Evolutionary conservation across 2,113 vertebrate genomes (phyloP), one percentile per base, ranked within the genome.

Genomic region (Paramormyrops kingsleyae): DNA sequence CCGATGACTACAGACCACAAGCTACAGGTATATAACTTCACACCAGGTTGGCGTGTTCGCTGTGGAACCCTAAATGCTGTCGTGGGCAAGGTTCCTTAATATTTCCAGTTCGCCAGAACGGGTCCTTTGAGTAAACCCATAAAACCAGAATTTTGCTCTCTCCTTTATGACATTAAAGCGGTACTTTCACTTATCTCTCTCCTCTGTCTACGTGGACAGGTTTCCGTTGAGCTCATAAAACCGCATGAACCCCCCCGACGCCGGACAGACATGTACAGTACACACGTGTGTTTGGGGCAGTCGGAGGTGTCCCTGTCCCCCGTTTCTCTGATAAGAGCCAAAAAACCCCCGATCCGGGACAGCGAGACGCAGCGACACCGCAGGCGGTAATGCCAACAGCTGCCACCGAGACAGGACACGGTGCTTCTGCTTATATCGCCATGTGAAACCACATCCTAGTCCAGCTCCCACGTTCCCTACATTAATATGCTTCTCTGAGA

Each of bases 91-190:
- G 10, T 31, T 13, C 53, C 87, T 86, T 84, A 74, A 90, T 89
- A 89, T 86, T 89, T 87, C 46, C 44, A 62, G 31, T 27, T 89
- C 74, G 10, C 35, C 87, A 88, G 56, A 85, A 86, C 27, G 62
- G 62, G 46, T 59, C 80, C n/a, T 88, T 21, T 52, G 10, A 70
- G 80, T 31, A 42, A 70, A 52, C 53, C 17, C 42, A 86, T 90
- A 52, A 74, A 87, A 89, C 35, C 70, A 52, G 53, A 46, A 85
- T 86, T 70, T 70, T 35, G 9, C n/a, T 87, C 9, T 31, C 74
- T 44, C 10, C 21, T 84, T 83, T 89, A 56, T 56, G 88, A 59
- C 21, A 47, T 35, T 70, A 77, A 77, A 90, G n/a, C 21, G 27
- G n/a, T 24, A 66, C 44, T 9, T 50, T 89, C 12, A 44, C 9